Evolutionary conservation across 2,888 invertebrate species (phyloP).

Genomic region (Drosophila helvetica): DNA sequence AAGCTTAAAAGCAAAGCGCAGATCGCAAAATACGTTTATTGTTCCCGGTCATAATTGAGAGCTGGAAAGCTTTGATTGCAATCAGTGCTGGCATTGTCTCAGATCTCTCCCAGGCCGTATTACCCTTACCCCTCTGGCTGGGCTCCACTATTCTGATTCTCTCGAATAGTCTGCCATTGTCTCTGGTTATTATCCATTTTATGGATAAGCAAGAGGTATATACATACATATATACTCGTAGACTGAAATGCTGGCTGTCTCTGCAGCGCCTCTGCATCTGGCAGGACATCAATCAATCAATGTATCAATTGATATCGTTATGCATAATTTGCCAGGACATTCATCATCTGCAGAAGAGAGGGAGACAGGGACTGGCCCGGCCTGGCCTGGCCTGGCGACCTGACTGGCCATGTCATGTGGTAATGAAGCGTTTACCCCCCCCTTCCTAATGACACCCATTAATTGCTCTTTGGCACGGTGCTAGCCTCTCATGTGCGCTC

Average conservation of each 20-base stretch:
- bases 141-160: no score
- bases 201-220: background rate
- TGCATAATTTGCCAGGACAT: slow-evolving; percentile 40
- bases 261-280: background rate
- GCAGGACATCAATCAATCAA: slow-evolving; percentile 55
- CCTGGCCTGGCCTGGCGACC: background rate
- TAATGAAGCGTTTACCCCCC: slow-evolving; percentile 31
- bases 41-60: slow-evolving; percentile 30
- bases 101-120: background rate
- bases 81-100: slow-evolving; percentile 32
- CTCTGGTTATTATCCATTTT: slow-evolving; percentile 24
- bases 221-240: background rate
- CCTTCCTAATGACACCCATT: slow-evolving; percentile 40
- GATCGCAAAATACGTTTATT: slow-evolving; percentile 18
- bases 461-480: slow-evolving; percentile 34
- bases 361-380: background rate
- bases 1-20: slow-evolving; percentile 11
- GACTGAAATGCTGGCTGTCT: background rate
- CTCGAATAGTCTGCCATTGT: slow-evolving; percentile 18
- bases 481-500: background rate
- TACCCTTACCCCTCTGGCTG: background rate
- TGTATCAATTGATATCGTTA: slow-evolving; percentile 51
- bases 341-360: slow-evolving; percentile 26
- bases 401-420: slow-evolving; percentile 21
- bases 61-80: slow-evolving; percentile 33